Percentiles rank a stretch among this genome's conserved stretches.
Evolutionary conservation across 2,113 vertebrate species (phyloP).

Genomic region (Phalacrocorax brasilianus): DNA sequence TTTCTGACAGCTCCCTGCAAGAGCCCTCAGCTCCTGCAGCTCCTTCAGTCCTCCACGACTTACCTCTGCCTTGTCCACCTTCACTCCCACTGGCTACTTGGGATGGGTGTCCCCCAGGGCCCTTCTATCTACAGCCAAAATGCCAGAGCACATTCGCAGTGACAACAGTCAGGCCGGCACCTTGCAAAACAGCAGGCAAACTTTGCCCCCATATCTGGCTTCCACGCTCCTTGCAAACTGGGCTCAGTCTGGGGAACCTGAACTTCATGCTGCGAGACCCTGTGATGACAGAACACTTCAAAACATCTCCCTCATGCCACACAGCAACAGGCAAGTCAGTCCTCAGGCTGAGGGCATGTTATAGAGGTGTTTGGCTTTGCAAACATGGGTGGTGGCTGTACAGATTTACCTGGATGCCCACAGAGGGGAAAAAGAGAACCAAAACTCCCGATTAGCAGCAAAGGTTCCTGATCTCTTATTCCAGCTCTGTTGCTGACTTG

Average conservation of each 20-base stretch:
- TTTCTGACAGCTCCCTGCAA: background rate
- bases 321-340: background rate
- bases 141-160: rapidly evolving
- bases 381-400: background rate
- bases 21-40: background rate
- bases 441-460: background rate
- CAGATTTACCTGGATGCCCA: background rate
- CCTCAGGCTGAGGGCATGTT: background rate
- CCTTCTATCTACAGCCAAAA: background rate
- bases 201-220: background rate
- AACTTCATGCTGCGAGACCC: background rate
- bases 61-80: background rate
- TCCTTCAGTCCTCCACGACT: background rate
- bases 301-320: background rate
- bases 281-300: rapidly evolving
- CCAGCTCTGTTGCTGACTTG: background rate
- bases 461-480: background rate
- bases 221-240: background rate
- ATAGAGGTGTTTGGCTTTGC: background rate
- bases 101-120: rapidly evolving
- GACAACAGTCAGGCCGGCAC: background rate
- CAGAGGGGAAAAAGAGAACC: background rate
- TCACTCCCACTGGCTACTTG: rapidly evolving
- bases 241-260: background rate
- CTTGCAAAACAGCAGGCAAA: background rate